Percentiles rank a stretch among this genome's conserved stretches.
Evolutionary conservation across 2,888 invertebrate genomes (phyloP).

Genomic region (Rhagonycha fulva): DNA sequence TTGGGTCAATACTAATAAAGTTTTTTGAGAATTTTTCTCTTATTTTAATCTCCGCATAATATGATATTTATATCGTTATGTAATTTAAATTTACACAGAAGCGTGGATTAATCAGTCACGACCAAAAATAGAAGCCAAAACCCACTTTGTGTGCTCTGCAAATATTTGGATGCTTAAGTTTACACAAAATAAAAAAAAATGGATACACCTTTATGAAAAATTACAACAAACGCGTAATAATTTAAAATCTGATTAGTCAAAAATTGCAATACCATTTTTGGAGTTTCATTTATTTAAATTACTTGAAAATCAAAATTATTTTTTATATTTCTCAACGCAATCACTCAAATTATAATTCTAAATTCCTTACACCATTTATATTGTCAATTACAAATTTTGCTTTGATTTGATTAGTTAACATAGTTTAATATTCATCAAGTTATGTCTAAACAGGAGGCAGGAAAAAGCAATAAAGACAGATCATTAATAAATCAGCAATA

Average conservation of each 20-base stretch:
- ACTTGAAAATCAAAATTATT: not conserved
- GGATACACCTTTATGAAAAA: not conserved
- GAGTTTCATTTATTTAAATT: not conserved
- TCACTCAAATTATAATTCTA: not conserved
- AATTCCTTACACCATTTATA: not conserved
- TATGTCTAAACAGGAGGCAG: conserved; percentile 4
- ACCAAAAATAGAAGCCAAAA: too few species aligned
- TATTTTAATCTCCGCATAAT: too few species aligned
- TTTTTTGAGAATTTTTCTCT: too few species aligned
- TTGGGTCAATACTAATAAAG: too few species aligned
- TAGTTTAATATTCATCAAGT: conserved; percentile 4
- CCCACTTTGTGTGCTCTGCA: too few species aligned
- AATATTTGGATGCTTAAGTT: too few species aligned
- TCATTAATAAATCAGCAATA: conserved; percentile 49
- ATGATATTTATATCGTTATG: too few species aligned
- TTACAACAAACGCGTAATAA: not conserved
- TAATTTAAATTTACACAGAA: too few species aligned
- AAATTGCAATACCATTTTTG: not conserved
- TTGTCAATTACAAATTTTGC: not conserved
- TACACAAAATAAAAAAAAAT: not conserved
- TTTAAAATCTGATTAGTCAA: not conserved
- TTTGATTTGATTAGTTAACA: not conserved
- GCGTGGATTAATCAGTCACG: too few species aligned
- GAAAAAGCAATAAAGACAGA: conserved; percentile 24
- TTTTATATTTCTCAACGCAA: not conserved